A percentile compares a stretch with the other conserved stretches of the same genome.
These are phyloP conservation scores for Bursaphelenchus mucronatus DNA, from an alignment of 1,140 invertebrate species.

Conservation along the genomic window DNA sequence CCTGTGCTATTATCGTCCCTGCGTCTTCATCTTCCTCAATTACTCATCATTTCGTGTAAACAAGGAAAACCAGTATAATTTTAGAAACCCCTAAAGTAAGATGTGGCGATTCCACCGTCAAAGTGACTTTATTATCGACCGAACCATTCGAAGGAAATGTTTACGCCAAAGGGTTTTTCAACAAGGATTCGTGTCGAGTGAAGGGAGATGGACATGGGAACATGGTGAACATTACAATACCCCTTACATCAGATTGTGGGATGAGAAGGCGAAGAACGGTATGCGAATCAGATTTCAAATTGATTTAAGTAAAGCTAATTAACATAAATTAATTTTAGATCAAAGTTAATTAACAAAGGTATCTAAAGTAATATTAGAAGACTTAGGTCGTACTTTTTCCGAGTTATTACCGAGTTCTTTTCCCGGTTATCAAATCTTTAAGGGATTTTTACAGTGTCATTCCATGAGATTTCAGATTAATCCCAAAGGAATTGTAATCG, in stretches of 20 bases:
- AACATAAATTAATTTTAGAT: not conserved
- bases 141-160: constrained; percentile 47
- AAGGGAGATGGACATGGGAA: constrained; percentile 42
- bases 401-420: not conserved
- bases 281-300: not conserved
- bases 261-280: constrained; percentile 43
- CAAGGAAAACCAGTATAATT: not conserved
- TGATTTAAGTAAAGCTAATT: not conserved
- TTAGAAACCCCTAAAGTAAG: constrained; percentile 30
- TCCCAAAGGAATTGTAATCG: constrained; percentile 35
- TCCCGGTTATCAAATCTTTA: not conserved
- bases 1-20: too few relatives aligned
- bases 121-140: constrained; percentile 31
- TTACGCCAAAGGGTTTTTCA: constrained; percentile 50
- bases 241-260: constrained; percentile 43
- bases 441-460: not conserved
- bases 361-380: not conserved
- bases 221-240: constrained; percentile 48
- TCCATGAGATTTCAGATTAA: constrained; percentile 24
- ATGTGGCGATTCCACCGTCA: constrained; percentile 35
- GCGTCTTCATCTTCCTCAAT: too few relatives aligned
- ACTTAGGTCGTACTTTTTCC: not conserved
- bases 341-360: not conserved
- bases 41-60: too few relatives aligned
- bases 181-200: constrained; percentile 43